Base-by-base conservation (phyloP, 2,888 invertebrate genomes). In the Teleogryllus oceanicus region DNA sequence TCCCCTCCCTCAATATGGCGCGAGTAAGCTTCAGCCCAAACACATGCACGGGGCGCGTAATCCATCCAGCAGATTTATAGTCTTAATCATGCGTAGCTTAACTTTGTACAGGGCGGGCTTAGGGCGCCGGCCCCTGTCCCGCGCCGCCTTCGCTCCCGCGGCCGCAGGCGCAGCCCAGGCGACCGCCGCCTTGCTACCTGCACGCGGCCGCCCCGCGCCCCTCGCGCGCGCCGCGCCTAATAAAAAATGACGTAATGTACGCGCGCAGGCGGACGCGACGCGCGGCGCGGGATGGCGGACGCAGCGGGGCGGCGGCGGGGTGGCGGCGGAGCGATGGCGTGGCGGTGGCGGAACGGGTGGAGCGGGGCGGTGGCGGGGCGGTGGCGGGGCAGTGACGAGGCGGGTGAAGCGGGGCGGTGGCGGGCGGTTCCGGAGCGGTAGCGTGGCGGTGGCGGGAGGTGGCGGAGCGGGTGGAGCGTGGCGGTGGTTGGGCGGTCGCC, bases 61-160 rank as follows among this genome's bases (percentile, higher is more conserved):
- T 80, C 81, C 79, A 79, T 74, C 86, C 86, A 88, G 87, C 88
- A 90, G 90, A 90, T 90, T 90, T 90, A 90, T 90, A 88, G 89
- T 90, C 90, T 90, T 90, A 90, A 90, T 90, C 90, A 90, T 89
- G 88, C 87, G 85, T 86, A 90, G 90, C 90, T 90, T 90, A 90
- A 87, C 88, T 88, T 86, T 87, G 87, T 78, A 87, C 86, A 86
- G 87, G 85, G 85, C 83, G 85, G 85, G 85, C 84, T 80, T 81
- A 85, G 84, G 84, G 85, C 85, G 84, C 86, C 85, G 80, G 74
- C 75, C 37, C 37, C 24, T 13, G 75, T 21, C 5, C 75, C 13
- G 11, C 75, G 20, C 74, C 20, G 74, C 37, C 37, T 51, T 74
- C 50, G 21, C 16, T 5, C 11, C 8, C 37, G 37, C 37, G 37